These are phyloP conservation scores for Leptarthrus brevirostris DNA, from an alignment of 2,888 invertebrate genomes.

Conservation along the genomic window DNA sequence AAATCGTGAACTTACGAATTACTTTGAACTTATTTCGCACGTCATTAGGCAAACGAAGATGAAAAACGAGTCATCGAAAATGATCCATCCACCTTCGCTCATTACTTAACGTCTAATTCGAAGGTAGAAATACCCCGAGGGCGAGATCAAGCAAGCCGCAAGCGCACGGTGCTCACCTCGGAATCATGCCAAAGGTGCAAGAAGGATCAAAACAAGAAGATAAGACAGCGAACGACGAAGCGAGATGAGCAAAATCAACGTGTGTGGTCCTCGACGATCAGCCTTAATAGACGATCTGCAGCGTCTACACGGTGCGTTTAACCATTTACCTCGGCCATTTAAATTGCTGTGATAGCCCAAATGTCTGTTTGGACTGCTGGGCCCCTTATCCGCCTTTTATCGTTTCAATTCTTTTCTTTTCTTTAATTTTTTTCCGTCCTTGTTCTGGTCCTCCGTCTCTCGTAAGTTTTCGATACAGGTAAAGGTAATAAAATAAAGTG, in stretches of 20 bases:
- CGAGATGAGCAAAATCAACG: conserved; percentile 48
- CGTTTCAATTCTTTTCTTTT: conserved; percentile 28
- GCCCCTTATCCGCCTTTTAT: conserved; percentile 31
- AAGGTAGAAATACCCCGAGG: not conserved
- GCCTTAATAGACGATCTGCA: conserved; percentile 9
- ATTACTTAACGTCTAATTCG: conserved; percentile 9
- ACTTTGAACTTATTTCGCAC: conserved; percentile 21
- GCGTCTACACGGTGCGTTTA: conserved; percentile 45
- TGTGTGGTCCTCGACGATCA: conserved; percentile 50
- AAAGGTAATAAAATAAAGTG: not conserved
- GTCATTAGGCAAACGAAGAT: conserved; percentile 28
- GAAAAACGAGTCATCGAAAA: conserved; percentile 9
- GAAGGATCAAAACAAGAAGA: conserved; percentile 24
- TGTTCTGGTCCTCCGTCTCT: not conserved
- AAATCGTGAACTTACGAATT: no score
- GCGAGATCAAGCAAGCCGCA: conserved; percentile 29
- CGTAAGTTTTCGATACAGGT: not conserved
- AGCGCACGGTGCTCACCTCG: conserved; percentile 24
- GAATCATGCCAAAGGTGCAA: conserved; percentile 24
- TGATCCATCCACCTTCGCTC: conserved; percentile 10
- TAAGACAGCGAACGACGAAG: conserved; percentile 18
- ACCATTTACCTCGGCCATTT: conserved; percentile 52
- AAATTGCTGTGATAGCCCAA: conserved; percentile 51
- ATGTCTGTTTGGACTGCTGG: conserved; percentile 50
- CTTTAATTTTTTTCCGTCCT: conserved; percentile 18